Conservation (phyloP, 2,888 invertebrate species). For the Galeopsomyia nigrocyanea region DNA sequence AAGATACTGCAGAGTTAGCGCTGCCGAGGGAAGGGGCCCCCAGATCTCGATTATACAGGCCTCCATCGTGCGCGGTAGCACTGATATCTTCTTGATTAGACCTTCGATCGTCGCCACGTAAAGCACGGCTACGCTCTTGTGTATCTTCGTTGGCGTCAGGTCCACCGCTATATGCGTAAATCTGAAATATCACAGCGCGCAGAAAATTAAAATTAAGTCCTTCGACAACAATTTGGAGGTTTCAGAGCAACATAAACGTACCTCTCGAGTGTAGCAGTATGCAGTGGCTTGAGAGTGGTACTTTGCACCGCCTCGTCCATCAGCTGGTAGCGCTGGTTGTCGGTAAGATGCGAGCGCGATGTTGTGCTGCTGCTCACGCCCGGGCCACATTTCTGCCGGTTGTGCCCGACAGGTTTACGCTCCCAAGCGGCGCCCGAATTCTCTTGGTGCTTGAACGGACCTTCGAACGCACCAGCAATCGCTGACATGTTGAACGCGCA, state of each 20-base stretch:
- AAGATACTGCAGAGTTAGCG: slow-evolving; percentile 80
- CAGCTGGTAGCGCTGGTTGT: slow-evolving; percentile 82
- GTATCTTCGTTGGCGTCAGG: slow-evolving; percentile 79
- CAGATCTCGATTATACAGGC: slow-evolving; percentile 90
- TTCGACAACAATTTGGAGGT: not conserved
- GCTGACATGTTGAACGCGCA: slow-evolving; percentile 90
- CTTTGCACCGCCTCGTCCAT: slow-evolving; percentile 91
- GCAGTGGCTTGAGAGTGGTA: slow-evolving; percentile 78
- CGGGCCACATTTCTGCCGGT: slow-evolving; percentile 67
- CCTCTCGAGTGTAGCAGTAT: slow-evolving; percentile 79
- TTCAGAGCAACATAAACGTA: slow-evolving; percentile 18
- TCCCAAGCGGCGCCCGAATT: slow-evolving; percentile 84
- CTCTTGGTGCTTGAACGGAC: slow-evolving; percentile 88
- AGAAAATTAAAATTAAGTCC: not conserved
- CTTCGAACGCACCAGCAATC: slow-evolving; percentile 85
- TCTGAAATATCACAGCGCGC: slow-evolving; percentile 47
- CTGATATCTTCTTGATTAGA: slow-evolving; percentile 83
- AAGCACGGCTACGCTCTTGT: slow-evolving; percentile 80
- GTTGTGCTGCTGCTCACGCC: slow-evolving; percentile 54
- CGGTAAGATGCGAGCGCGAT: slow-evolving; percentile 59
- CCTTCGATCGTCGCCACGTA: slow-evolving; percentile 86
- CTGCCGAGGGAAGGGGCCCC: slow-evolving; percentile 76
- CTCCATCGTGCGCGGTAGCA: slow-evolving; percentile 78
- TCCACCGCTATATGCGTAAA: slow-evolving; percentile 88
- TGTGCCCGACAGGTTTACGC: slow-evolving; percentile 69